Base-by-base conservation (phyloP, 2,888 invertebrate genomes). In the Cacoxenus indagator region DNA sequence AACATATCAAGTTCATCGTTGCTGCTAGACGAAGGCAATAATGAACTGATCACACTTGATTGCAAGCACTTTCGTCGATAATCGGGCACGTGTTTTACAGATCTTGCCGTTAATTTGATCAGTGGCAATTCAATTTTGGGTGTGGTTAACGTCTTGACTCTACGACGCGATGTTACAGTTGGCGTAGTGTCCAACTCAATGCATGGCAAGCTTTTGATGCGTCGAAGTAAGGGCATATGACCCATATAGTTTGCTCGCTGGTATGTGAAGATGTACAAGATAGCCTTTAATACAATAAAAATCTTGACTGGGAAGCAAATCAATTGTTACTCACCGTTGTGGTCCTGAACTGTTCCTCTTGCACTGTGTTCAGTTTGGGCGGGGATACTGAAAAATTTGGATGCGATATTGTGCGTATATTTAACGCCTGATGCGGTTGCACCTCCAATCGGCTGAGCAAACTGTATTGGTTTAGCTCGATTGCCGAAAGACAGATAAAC, bases 391-490 rank as follows among this genome's bases (percentile, higher is more conserved):
- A 91, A 74, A 90, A 90, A 29, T 91, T 91, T 2, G 90, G 90
- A 78, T 91, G 90, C 37, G 91, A 88, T 73, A 89, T 86, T 67
- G 91, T 90, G 67, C 88, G 85, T 76, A 89, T 90, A 66, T 89
- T 88, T 67, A 87, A 88, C 14, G 67, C 45, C 27, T 67, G 61
- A 2, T 64, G 64, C 0, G 37, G 14, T 57, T 89, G 87, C 2
- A 90, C 90, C 83, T 92, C 90, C 65, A 93, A 91, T 85, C 92
- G 92, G 9, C 91, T 90, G 43, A 93, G 87, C 57, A 92, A 82
- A 68, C 90, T 90, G 26, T 90, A 90, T 77, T 92, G 91, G 82
- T 91, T 91, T 64, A 91, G 87, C 86, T 93, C 92, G 0, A 92
- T 90, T 24, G 92, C 92, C 75, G 90, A 89, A 54, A 93, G 86